Evolutionary conservation across 2,888 invertebrate genomes (phyloP), one percentile per base, ranked within the genome.

Genomic region (Drosophila anomalata): DNA sequence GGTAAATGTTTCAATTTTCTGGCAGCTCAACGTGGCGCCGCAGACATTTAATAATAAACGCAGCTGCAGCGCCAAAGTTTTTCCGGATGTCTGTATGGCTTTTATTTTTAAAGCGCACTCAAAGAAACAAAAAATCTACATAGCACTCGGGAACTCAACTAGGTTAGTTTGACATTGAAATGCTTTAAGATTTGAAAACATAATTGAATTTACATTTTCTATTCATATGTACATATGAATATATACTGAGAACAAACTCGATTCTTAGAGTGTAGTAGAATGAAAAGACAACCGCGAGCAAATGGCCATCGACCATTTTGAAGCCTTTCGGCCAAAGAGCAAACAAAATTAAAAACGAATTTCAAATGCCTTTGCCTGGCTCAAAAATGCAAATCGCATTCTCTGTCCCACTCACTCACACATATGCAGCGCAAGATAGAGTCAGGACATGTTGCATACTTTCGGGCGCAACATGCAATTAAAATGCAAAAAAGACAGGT

Each of bases 371-470:
- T 68, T 79, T 72, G 74, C 54, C 60, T 60, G 61, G 78, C 79
- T 73, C 77, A 83, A 81, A 79, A 87, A 90, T 89, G 85, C 87
- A 89, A 88, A 89, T 89, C 78, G 76, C 79, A 78, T 78, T 80
- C 76, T 66, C 72, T 65, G 58, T 48, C 60, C 22, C 52, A 22
- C 1, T 6, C n/a, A 41, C 14, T 6, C n/a, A 41, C 14, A 14
- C 9, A 29, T 29, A 29, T 29, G 29, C 29, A 29, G 9, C 9
- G 58, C 63, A 62, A 66, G 26, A 20, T 33, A 36, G 36, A 17
- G 20, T 69, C 75, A 7, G 36, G 63, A 31, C 73, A 85, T 73
- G 78, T 79, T 80, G 84, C 86, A 83, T 80, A 85, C 84, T 86
- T 86, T 86, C 62, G 73, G 51, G 76, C 76, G 78, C 83, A 71